These are phyloP conservation scores for Hirtodrosophila confusa DNA, from an alignment of 2,888 invertebrate genomes.

Conservation along the genomic window DNA sequence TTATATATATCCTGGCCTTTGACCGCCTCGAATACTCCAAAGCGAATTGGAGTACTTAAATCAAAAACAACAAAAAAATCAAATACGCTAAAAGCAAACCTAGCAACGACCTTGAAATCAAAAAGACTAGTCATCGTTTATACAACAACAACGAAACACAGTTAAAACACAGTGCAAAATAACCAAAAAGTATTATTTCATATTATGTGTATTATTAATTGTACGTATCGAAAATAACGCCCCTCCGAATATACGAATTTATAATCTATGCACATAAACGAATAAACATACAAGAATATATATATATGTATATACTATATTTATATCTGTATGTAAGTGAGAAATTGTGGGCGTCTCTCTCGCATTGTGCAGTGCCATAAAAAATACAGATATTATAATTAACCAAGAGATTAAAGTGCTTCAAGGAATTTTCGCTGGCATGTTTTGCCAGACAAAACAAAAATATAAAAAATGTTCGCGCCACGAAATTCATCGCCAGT, in stretches of 20 bases:
- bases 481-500: conserved; percentile 84
- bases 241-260: conserved; percentile 60
- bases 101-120: conserved; percentile 52
- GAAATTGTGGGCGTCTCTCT: conserved; percentile 58
- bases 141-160: conserved; percentile 35
- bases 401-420: conserved; percentile 28
- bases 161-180: conserved; percentile 45
- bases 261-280: conserved; percentile 25
- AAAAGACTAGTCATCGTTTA: conserved; percentile 62
- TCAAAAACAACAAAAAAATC: too few relatives aligned
- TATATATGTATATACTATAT: conserved; percentile 2
- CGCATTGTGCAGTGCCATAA: conserved; percentile 22
- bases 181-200: conserved; percentile 62
- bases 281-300: conserved; percentile 5
- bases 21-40: conserved; percentile 18
- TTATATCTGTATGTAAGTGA: conserved; percentile 8
- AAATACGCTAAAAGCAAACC: conserved; percentile 2
- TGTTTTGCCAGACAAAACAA: conserved; percentile 39
- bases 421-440: conserved; percentile 21
- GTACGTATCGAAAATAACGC: conserved; percentile 44
- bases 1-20: conserved; percentile 4
- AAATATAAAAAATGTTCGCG: conserved; percentile 83
- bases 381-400: conserved; percentile 27
- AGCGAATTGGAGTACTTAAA: conserved; percentile 21
- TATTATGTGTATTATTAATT: conserved; percentile 61